Evolutionary conservation across 2,797 vertebrate species (phyloP).

Genomic region (Vultur gryphus): DNA sequence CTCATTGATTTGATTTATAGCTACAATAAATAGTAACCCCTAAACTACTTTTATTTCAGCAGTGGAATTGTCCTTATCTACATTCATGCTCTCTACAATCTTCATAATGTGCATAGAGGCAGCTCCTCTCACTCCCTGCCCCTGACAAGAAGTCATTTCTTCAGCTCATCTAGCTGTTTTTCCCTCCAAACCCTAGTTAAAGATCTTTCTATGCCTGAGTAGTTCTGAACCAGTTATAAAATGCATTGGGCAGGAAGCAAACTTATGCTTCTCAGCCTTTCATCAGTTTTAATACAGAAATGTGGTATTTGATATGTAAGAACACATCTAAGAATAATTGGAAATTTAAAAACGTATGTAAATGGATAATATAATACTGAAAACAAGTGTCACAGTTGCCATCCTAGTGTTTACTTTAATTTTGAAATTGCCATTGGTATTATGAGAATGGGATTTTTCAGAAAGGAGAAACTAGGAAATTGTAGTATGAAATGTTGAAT

Average conservation of each 20-base stretch:
- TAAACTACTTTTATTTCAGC: not conserved
- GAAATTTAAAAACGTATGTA: not conserved
- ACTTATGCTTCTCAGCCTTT: not conserved
- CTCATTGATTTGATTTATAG: not conserved
- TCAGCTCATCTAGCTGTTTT: not conserved
- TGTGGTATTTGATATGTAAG: not conserved
- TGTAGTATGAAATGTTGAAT: not conserved
- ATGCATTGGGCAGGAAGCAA: not conserved
- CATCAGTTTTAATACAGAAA: not conserved
- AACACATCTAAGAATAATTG: not conserved
- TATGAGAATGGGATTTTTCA: not conserved
- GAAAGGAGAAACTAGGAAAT: not conserved
- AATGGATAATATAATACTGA: not conserved
- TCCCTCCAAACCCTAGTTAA: not conserved
- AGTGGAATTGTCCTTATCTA: not conserved
- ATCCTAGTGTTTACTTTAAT: not conserved
- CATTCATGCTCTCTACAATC: not conserved
- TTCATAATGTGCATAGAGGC: not conserved
- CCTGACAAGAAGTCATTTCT: not conserved
- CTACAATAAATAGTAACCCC: not conserved
- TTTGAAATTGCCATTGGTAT: not conserved
- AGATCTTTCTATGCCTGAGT: not conserved
- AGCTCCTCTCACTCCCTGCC: not conserved
- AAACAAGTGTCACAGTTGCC: not conserved
- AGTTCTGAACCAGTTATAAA: slow-evolving; percentile 26